Conservation (phyloP, 2,113 vertebrate species). For the Stictonetta naevosa region DNA sequence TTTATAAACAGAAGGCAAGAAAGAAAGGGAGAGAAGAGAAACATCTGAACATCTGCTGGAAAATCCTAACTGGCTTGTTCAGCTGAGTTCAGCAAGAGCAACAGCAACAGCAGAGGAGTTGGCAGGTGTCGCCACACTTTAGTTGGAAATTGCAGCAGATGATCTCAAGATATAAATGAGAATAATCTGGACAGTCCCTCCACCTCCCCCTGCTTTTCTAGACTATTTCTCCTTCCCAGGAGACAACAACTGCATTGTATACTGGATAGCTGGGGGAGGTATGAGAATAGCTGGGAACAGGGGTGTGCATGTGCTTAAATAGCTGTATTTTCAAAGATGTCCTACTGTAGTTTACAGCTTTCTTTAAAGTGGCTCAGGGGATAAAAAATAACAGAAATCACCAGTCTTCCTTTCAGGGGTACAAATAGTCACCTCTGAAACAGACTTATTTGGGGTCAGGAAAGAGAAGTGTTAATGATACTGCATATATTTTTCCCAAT, state of each 20-base stretch:
- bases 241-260: background rate
- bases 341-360: background rate
- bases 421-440: background rate
- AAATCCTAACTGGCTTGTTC: conserved; percentile 61
- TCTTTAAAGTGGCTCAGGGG: background rate
- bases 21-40: conserved; percentile 25
- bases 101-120: conserved; percentile 39
- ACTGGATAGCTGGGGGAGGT: background rate
- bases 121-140: conserved; percentile 72
- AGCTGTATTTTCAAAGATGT: background rate
- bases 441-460: background rate
- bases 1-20: conserved; percentile 41
- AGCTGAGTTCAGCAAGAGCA: conserved; percentile 79
- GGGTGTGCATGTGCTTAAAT: background rate
- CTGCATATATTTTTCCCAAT: background rate
- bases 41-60: conserved; percentile 74
- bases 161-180: conserved; percentile 70
- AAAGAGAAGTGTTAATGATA: background rate
- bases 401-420: background rate
- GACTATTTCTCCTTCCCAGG: background rate
- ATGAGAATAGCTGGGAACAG: background rate
- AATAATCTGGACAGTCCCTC: conserved; percentile 24
- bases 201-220: background rate
- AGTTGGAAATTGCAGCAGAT: conserved; percentile 55
- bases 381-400: background rate